Evolutionary conservation across 2,797 vertebrate species (phyloP).

Genomic region (Ambastaia sidthimunki): DNA sequence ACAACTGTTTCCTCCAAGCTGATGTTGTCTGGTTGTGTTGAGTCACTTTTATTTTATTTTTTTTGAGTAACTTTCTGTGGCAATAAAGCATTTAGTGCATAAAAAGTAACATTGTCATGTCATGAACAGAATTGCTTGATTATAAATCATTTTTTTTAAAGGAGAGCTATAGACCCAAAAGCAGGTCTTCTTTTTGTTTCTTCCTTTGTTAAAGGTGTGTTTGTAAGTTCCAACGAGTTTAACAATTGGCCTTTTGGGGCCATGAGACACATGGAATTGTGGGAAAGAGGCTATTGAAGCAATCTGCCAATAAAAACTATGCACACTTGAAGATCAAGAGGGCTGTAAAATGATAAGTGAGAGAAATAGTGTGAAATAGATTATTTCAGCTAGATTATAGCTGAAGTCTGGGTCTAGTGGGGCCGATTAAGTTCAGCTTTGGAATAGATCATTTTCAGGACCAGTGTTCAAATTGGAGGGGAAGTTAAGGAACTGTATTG

Average conservation of each 20-base stretch:
- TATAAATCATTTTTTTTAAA: no score
- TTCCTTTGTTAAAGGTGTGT: neutral
- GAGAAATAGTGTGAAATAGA: slow-evolving; percentile 13
- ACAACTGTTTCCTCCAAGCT: neutral
- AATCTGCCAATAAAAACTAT: neutral
- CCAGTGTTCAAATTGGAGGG: neutral
- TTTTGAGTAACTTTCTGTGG: neutral
- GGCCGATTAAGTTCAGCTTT: neutral
- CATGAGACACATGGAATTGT: neutral
- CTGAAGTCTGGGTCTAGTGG: slow-evolving; percentile 17
- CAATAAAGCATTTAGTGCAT: neutral
- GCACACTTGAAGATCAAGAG: slow-evolving; percentile 19
- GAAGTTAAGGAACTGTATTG: neutral
- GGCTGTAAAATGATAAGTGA: neutral
- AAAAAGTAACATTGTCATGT: neutral
- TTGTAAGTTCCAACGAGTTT: neutral
- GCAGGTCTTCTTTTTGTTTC: neutral
- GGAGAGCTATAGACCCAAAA: no score
- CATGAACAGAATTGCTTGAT: no score
- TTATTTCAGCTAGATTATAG: slow-evolving; percentile 9
- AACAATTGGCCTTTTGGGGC: neutral
- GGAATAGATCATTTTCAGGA: slow-evolving; percentile 10
- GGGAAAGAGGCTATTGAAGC: neutral
- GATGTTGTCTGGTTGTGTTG: neutral
- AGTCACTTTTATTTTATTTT: neutral